These are phyloP conservation scores for Vimba vimba DNA, from an alignment of 2,113 vertebrate genomes.

Conservation along the genomic window DNA sequence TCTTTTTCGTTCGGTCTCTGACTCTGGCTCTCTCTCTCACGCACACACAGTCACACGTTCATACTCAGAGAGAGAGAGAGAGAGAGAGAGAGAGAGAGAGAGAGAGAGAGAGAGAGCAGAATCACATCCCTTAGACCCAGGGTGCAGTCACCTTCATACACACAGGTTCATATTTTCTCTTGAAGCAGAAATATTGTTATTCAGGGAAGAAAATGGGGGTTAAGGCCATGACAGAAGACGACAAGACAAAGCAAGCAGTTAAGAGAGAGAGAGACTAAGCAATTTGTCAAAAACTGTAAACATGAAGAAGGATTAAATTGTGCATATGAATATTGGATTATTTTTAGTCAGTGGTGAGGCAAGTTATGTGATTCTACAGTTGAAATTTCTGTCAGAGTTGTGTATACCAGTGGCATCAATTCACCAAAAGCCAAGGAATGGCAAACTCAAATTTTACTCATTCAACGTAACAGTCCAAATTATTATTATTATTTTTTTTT, in stretches of 20 bases:
- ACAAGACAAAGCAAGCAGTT: constrained; percentile 53
- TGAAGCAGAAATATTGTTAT: constrained; percentile 63
- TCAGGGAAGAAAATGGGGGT: constrained; percentile 53
- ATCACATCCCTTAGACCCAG: constrained; percentile 46
- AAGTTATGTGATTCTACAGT: background rate
- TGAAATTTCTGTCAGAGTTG: constrained; percentile 1
- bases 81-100: too few species aligned
- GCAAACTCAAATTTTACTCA: too few species aligned
- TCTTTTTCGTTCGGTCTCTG: background rate
- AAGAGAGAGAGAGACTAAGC: constrained; percentile 60
- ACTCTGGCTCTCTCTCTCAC: background rate
- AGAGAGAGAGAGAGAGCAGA: background rate
- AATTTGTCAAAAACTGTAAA: constrained; percentile 59
- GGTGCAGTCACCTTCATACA: constrained; percentile 65
- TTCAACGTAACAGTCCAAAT: too few species aligned
- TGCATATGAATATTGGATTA: constrained; percentile 63
- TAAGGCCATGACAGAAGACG: constrained; percentile 58
- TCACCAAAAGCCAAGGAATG: too few species aligned
- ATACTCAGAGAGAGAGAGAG: background rate
- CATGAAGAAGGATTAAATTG: constrained; percentile 55
- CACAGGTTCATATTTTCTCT: constrained; percentile 59
- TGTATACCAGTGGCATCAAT: too few species aligned
- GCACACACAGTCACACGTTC: background rate
- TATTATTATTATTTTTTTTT: too few species aligned
- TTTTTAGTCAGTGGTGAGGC: constrained; percentile 38